phyloP scores from a whole-genome alignment of 2,888 invertebrate species.

The Morinoia aosen region DNA sequence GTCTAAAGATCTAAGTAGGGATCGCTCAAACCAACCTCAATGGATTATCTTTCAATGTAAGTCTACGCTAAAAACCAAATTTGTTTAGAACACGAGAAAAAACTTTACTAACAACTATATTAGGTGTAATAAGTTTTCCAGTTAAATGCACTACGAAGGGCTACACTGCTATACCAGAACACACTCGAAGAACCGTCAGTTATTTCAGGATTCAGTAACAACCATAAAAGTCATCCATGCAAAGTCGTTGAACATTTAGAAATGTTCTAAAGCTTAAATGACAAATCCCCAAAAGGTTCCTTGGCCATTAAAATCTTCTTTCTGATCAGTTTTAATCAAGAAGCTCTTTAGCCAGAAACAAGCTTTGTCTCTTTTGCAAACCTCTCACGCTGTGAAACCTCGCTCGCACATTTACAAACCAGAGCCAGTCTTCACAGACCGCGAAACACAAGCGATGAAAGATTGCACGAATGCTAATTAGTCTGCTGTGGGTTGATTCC shows the following conservation, averaged over 20 bases:
- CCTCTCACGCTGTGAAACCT: not conserved
- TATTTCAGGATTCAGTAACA: not conserved
- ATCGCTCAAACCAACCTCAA: not conserved
- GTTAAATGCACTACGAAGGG: conserved; percentile 21
- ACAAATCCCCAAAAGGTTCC: not conserved
- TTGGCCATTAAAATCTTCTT: not conserved
- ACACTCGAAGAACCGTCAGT: conserved; percentile 19
- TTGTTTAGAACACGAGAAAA: not conserved
- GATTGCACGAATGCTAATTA: not conserved
- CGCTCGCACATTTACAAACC: not conserved
- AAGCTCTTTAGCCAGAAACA: not conserved
- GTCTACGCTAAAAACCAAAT: not conserved
- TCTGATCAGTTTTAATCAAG: not conserved
- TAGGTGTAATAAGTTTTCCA: not conserved
- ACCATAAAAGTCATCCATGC: not conserved
- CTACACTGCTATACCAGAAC: not conserved
- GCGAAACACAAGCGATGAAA: not conserved
- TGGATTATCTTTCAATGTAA: not conserved
- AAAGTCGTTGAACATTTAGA: not conserved
- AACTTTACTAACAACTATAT: not conserved
- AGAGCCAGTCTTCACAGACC: not conserved
- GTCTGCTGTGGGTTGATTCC: not conserved
- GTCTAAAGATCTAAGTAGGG: not conserved
- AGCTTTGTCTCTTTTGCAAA: not conserved
- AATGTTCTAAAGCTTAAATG: not conserved